phyloP scores from a whole-genome alignment of 2,888 invertebrate species.

The Abrostola triplasia region DNA sequence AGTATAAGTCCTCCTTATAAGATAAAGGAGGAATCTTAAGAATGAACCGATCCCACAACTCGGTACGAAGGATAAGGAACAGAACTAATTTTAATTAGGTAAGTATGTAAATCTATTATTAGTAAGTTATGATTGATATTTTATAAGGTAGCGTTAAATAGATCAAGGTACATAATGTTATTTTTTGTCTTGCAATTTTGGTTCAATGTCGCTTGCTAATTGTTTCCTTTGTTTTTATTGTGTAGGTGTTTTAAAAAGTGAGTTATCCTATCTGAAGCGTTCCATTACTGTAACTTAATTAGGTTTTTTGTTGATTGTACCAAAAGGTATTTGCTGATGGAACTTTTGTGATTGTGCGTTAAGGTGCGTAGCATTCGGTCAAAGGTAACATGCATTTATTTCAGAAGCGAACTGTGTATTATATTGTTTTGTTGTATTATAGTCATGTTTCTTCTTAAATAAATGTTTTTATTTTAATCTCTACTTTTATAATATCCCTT shows the following conservation, averaged over 20 bases:
- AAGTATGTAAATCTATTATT: conserved; percentile 48
- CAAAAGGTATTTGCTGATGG: conserved; percentile 31
- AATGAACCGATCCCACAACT: background rate
- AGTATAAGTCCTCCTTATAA: no score
- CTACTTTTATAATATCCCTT: conserved; percentile 15
- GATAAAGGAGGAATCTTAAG: no score
- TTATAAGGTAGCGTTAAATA: conserved; percentile 61
- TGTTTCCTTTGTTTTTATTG: conserved; percentile 39
- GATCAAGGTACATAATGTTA: conserved; percentile 54
- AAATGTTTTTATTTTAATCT: conserved; percentile 51
- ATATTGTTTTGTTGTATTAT: conserved; percentile 82
- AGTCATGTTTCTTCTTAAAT: conserved; percentile 76
- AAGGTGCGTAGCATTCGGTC: conserved; percentile 59
- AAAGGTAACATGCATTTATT: conserved; percentile 73
- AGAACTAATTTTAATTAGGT: conserved; percentile 42
- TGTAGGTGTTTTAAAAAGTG: conserved; percentile 30
- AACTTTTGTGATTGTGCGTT: conserved; percentile 45
- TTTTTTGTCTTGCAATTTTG: conserved; percentile 53
- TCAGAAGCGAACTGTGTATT: conserved; percentile 69
- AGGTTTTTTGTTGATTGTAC: conserved; percentile 40
- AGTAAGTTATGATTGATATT: conserved; percentile 63
- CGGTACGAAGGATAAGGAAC: conserved; percentile 1
- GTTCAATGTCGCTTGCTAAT: conserved; percentile 48
- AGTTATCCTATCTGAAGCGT: conserved; percentile 31
- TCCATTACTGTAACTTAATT: conserved; percentile 39